A percentile compares a stretch with the other conserved stretches of the same genome.
phyloP scores from a whole-genome alignment of 2,797 vertebrate species.

The Eulemur coronatus region DNA sequence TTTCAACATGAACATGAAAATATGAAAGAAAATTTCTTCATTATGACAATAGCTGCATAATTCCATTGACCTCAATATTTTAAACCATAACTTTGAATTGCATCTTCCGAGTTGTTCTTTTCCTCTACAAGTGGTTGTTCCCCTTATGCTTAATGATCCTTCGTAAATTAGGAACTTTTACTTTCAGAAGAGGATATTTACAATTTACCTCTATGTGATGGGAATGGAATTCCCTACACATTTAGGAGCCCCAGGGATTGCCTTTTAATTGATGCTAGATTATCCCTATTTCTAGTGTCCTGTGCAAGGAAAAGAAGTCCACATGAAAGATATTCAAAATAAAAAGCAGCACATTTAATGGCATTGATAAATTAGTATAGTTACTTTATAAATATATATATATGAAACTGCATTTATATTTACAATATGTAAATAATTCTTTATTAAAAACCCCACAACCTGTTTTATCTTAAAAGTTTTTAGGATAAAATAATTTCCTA shows the following conservation, averaged over 20 bases:
- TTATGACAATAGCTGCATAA: background rate
- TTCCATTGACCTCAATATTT: constrained; percentile 13
- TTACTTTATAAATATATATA: background rate
- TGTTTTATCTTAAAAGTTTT: background rate
- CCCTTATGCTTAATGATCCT: constrained; percentile 13
- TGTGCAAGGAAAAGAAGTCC: background rate
- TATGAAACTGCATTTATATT: background rate
- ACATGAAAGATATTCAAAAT: background rate
- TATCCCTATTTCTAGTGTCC: background rate
- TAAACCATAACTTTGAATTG: background rate
- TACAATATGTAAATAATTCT: constrained; percentile 2
- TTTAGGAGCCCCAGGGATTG: constrained; percentile 29
- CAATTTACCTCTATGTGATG: constrained; percentile 32
- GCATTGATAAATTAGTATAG: background rate
- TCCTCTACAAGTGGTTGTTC: background rate
- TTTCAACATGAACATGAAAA: constrained; percentile 56
- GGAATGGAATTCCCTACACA: constrained; percentile 55
- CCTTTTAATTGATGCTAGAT: constrained; percentile 55
- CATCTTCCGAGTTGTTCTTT: background rate
- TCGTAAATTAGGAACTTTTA: background rate
- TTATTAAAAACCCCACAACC: background rate
- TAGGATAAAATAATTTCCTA: constrained; percentile 27
- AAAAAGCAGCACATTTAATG: background rate
- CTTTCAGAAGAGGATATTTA: constrained; percentile 67
- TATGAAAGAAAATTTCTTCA: constrained; percentile 36